Evolutionary conservation across 2,797 vertebrate species (phyloP).

Genomic region (Hephaestus fuliginosus): DNA sequence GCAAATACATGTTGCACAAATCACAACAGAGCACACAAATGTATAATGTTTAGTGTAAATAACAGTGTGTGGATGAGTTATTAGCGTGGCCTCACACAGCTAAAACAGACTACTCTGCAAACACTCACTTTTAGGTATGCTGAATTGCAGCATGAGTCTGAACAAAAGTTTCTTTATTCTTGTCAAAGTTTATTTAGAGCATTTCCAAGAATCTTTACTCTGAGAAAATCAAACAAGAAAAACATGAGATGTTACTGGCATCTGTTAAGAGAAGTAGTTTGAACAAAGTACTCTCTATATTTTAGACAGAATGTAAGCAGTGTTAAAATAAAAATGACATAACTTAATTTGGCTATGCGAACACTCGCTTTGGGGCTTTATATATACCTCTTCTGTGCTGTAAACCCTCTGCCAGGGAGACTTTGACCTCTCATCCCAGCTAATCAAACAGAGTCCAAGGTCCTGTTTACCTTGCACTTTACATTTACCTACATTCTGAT

Average conservation of each 20-base stretch:
- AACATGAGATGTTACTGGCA: neutral
- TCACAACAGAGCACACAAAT: slow-evolving; percentile 24
- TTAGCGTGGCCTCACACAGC: neutral
- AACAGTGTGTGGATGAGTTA: neutral
- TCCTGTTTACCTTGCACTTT: slow-evolving; percentile 78
- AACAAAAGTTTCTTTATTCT: slow-evolving; percentile 37
- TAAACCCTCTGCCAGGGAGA: slow-evolving; percentile 60
- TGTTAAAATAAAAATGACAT: neutral
- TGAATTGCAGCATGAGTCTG: neutral
- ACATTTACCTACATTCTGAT: slow-evolving; percentile 67
- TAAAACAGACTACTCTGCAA: neutral
- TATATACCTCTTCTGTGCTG: slow-evolving; percentile 17
- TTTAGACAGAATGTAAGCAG: neutral
- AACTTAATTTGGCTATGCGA: neutral
- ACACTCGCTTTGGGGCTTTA: neutral
- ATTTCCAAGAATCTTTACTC: slow-evolving; percentile 1
- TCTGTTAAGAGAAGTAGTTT: neutral
- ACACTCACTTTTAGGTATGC: neutral
- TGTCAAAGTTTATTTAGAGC: neutral
- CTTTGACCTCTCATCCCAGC: slow-evolving; percentile 80
- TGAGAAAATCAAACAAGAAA: neutral
- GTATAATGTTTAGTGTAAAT: slow-evolving; percentile 33
- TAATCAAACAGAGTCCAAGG: slow-evolving; percentile 82
- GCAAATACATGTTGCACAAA: slow-evolving; percentile 63
- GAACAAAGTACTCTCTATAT: neutral